These are phyloP conservation scores for Embidobia sp. DNA, from an alignment of 2,888 invertebrate genomes.

Conservation along the genomic window DNA sequence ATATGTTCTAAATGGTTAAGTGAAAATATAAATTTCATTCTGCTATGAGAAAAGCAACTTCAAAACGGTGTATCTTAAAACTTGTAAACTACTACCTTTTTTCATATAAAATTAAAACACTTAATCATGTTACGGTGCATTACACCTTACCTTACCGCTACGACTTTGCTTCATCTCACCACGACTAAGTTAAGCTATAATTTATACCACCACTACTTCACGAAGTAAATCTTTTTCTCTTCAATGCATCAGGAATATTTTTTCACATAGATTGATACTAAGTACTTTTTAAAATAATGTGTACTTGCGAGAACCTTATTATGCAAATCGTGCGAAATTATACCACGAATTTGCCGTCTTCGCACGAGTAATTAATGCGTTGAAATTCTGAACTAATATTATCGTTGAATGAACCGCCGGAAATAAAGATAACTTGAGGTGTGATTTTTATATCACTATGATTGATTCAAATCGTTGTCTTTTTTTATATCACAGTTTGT, in stretches of 20 bases:
- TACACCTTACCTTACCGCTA: slow-evolving; percentile 58
- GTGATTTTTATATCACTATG: neutral
- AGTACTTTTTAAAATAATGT: slow-evolving; percentile 37
- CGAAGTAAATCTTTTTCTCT: slow-evolving; percentile 61
- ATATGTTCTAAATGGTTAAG: slow-evolving; percentile 35
- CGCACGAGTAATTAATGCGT: slow-evolving; percentile 9
- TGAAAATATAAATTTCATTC: slow-evolving; percentile 49
- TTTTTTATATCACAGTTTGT: slow-evolving; percentile 3
- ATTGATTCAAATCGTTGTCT: neutral
- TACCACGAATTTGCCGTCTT: neutral
- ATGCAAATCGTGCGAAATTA: slow-evolving; percentile 14
- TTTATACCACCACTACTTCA: slow-evolving; percentile 52
- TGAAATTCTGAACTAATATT: slow-evolving; percentile 1
- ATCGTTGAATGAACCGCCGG: neutral
- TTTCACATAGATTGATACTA: slow-evolving; percentile 45
- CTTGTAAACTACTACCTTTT: slow-evolving; percentile 59
- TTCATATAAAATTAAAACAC: slow-evolving; percentile 61
- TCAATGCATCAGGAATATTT: slow-evolving; percentile 50
- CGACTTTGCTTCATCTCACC: slow-evolving; percentile 62
- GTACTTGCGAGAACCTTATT: slow-evolving; percentile 7
- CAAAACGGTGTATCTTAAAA: slow-evolving; percentile 47
- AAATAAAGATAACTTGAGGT: neutral
- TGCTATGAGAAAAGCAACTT: slow-evolving; percentile 31
- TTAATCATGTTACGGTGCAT: slow-evolving; percentile 64
- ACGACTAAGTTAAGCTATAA: slow-evolving; percentile 60